Evolutionary conservation across 2,113 vertebrate genomes (phyloP), one percentile per base, ranked within the genome.

Genomic region (Henicopernis longicauda): DNA sequence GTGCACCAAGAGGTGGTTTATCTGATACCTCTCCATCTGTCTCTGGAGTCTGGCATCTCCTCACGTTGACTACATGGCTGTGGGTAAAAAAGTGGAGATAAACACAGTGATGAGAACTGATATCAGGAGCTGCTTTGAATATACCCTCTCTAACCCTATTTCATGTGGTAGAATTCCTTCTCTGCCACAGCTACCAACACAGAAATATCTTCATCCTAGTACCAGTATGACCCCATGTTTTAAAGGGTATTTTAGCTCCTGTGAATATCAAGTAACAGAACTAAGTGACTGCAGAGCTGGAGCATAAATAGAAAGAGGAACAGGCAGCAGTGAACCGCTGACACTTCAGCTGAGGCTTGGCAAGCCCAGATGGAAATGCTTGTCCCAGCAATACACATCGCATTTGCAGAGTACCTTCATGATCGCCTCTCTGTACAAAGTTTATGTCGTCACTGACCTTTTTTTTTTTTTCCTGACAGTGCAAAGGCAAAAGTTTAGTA

Each of bases 221-320:
- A 93, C 71, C 67, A 96, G 73, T 71, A 45, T 0, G 31, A 88
- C 87, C 77, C 74, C 32, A 10, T 49, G 34, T 88, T 93, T 91
- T 88, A 89, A 94, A 94, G 94, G 82, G 55, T 86, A 87, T 92
- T 93, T 67, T 79, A 82, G 63, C 84, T 87, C 58, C 78, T 80
- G 11, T 84, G 55, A 78, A 54, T 93, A 91, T 97, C 94, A 74
- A 92, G 89, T 94, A 66, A 89, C 89, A 95, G 71, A 96, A 78
- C 11, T 47, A 73, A 89, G 67, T 62, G 81, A 92, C 22, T 82
- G 70, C 42, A 38, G 63, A 86, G 45, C 72, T 89, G 90, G 82
- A 78, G 71, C 87, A 90, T 65, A 97, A 96, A 96, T 96, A 97
- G 95, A 96, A 97, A 95, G 94, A 96, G 95, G 96, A 97, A 96